phyloP scores from a whole-genome alignment of 2,113 vertebrate species.

The Dipodomys spectabilis region DNA sequence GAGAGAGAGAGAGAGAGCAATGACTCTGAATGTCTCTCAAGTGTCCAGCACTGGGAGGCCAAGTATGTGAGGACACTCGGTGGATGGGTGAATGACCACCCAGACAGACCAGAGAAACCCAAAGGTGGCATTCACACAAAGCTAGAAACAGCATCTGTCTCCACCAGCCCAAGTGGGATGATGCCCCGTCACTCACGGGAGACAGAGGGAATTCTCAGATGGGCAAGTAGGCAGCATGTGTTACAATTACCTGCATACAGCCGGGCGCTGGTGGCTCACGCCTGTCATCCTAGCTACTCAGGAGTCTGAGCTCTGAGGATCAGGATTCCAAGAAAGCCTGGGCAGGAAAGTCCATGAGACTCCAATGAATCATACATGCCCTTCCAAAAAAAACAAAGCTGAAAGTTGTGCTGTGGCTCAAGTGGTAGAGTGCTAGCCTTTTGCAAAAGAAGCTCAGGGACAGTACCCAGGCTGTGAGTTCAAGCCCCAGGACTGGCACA shows the following conservation, averaged over 20 bases:
- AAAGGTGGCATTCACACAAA: neutral
- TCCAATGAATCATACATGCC: no score
- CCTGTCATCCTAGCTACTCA: no score
- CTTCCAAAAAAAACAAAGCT: no score
- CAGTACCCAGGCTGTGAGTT: no score
- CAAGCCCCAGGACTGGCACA: no score
- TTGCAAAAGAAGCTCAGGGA: no score
- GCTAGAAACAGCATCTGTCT: neutral
- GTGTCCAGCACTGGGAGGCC: neutral
- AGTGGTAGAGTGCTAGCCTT: no score
- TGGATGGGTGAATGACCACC: neutral
- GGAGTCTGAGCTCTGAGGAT: no score
- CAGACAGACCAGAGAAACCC: neutral
- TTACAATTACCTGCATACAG: neutral
- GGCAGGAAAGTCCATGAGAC: no score
- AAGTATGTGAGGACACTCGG: neutral
- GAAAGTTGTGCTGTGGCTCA: no score
- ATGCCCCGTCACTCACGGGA: neutral
- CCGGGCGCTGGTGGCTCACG: no score
- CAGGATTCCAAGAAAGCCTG: no score
- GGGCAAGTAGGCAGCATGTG: neutral
- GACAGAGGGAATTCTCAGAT: neutral
- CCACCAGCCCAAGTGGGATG: neutral
- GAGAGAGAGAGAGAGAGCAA: neutral
- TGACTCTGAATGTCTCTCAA: neutral